Conservation (phyloP, 2,888 invertebrate genomes). For the Dysmachus trigonus region DNA sequence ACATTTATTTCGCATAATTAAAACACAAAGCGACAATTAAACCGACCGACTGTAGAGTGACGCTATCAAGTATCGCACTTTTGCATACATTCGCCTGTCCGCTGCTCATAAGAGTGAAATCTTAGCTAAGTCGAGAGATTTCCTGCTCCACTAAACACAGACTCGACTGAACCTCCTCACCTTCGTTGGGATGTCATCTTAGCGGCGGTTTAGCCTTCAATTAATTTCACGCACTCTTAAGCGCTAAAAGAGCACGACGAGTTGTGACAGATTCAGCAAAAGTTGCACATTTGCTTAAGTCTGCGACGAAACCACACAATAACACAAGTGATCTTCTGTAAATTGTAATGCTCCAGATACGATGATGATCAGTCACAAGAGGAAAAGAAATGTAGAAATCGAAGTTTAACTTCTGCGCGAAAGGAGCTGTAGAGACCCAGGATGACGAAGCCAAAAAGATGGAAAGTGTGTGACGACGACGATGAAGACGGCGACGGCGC, state of each 20-base stretch:
- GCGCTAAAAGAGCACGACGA: background rate
- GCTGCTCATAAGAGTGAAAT: background rate
- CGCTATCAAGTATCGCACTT: background rate
- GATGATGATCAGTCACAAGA: background rate
- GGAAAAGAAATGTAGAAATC: background rate
- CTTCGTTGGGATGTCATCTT: background rate
- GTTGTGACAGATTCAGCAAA: background rate
- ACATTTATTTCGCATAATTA: background rate
- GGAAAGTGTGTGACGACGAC: background rate
- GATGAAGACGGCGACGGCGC: background rate
- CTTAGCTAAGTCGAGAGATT: background rate
- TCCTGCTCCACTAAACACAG: background rate
- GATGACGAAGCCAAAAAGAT: background rate
- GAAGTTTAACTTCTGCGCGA: background rate
- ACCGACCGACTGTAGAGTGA: background rate
- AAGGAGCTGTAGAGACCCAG: background rate
- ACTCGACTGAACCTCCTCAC: background rate
- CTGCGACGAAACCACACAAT: background rate
- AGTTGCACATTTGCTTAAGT: background rate
- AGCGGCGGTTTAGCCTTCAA: slow-evolving; percentile 3
- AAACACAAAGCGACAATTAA: background rate
- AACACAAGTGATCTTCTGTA: slow-evolving; percentile 5
- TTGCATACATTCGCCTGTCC: background rate
- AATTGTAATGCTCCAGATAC: slow-evolving; percentile 22
- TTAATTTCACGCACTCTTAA: slow-evolving; percentile 32